Evolutionary conservation across 2,113 vertebrate genomes (phyloP), one percentile per base, ranked within the genome.

Genomic region (Oryzias woworae): DNA sequence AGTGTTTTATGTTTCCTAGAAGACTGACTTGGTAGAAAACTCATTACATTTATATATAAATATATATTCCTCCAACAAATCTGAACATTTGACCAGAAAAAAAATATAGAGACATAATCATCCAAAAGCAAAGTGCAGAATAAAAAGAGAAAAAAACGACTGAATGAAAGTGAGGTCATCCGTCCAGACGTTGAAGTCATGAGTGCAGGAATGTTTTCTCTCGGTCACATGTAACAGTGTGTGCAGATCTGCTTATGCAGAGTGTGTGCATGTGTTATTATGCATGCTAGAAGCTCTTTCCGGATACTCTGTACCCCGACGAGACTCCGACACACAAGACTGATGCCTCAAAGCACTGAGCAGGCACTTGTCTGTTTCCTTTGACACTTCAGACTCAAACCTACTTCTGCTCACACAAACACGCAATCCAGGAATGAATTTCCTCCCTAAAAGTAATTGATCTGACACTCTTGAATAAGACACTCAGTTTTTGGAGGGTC

Each of bases 131-230:
- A 6, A 10, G 20, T 22, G 7, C 13, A 17, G n/a, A 17, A 18
- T 3, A 18, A 48, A 47, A 18, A 18, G 14, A 67, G 5, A 26
- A 54, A 60, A 61, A 58, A 57, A 50, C n/a, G 52, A 36, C 17
- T 58, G 58, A 23, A 57, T 61, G 62, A 76, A 80, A 85, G 78
- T 17, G 28, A 86, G 80, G 80, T 83, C 80, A 83, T 74, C 67
- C 58, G 75, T 77, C 71, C 78, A 82, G 85, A 83, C 74, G 14
- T 65, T 66, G 58, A 57, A 48, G 70, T 84, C 81, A 86, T 85
- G 81, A 85, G 83, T 78, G 55, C 73, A 23, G 73, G 72, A 85
- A 78, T 82, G 72, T 83, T 84, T 52, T 85, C 62, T 66, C 75
- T 14, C 15, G 68, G 83, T 84, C 86, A 88, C 85, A 81, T 85